phyloP scores from a whole-genome alignment of 2,888 invertebrate species.

The Phoenoteleia sp. region DNA sequence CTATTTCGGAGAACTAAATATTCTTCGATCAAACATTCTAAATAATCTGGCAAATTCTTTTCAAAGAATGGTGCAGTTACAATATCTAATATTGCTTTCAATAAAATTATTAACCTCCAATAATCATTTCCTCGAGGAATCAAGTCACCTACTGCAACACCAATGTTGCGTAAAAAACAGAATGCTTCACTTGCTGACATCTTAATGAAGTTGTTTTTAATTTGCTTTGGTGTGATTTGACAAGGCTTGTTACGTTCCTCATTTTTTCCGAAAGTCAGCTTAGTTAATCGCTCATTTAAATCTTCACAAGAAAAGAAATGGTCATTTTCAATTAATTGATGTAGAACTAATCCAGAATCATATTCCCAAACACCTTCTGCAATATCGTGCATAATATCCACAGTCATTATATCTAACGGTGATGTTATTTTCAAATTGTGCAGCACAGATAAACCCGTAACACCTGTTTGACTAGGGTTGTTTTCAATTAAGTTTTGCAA shows the following conservation, averaged over 20 bases:
- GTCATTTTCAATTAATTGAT: not conserved
- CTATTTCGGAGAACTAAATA: constrained; percentile 26
- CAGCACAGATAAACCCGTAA: not conserved
- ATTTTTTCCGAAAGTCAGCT: not conserved
- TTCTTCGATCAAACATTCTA: constrained; percentile 29
- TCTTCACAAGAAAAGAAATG: not conserved
- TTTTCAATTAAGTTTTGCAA: not conserved
- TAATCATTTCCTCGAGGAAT: constrained; percentile 31
- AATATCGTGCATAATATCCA: not conserved
- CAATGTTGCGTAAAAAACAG: constrained; percentile 54
- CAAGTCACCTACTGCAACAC: constrained; percentile 52
- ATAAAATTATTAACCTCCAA: constrained; percentile 32
- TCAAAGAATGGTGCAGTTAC: constrained; percentile 29
- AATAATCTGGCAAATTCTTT: constrained; percentile 19
- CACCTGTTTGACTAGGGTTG: not conserved
- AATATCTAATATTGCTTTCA: constrained; percentile 42
- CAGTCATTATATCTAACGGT: not conserved
- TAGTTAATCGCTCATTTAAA: not conserved
- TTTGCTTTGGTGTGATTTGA: no score
- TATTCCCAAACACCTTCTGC: not conserved
- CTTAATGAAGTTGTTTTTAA: constrained; percentile 22
- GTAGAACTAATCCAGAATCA: not conserved
- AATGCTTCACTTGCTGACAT: constrained; percentile 67
- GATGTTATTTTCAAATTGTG: not conserved
- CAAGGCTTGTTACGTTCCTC: not conserved